Percentiles rank a stretch among this genome's conserved stretches.
Evolutionary conservation across 2,797 vertebrate species (phyloP).

Genomic region (Moxostoma hubbsi): DNA sequence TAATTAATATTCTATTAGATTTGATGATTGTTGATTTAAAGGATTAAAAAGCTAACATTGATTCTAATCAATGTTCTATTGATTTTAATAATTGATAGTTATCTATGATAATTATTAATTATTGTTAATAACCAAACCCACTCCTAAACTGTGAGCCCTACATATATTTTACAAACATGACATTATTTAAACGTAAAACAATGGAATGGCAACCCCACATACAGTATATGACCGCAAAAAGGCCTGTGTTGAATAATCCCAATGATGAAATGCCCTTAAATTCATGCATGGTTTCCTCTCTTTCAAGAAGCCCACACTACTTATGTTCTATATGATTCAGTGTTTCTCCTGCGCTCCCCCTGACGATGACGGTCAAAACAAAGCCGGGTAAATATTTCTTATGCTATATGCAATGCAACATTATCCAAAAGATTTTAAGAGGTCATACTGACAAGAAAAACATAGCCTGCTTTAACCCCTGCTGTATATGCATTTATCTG

Average conservation of each 20-base stretch:
- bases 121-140: no score
- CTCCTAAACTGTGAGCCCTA: no score
- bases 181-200: slow-evolving; percentile 59
- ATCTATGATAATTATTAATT: no score
- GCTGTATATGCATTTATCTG: background rate
- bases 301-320: slow-evolving; percentile 45
- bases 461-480: background rate
- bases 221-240: slow-evolving; percentile 32
- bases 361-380: slow-evolving; percentile 38
- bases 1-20: no score
- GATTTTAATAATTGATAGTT: no score
- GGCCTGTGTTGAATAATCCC: slow-evolving; percentile 41
- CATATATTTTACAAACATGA: slow-evolving; percentile 55
- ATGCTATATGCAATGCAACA: slow-evolving; percentile 12
- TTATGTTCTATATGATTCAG: slow-evolving; percentile 48
- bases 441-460: background rate
- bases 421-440: slow-evolving; percentile 5
- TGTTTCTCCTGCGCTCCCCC: slow-evolving; percentile 31
- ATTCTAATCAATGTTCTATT: no score
- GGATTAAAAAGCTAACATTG: no score
- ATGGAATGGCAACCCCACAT: slow-evolving; percentile 38
- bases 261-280: slow-evolving; percentile 45
- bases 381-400: slow-evolving; percentile 18
- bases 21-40: no score
- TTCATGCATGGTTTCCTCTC: slow-evolving; percentile 46